Evolutionary conservation across 2,113 vertebrate species (phyloP).

Genomic region (Galeopterus variegatus): DNA sequence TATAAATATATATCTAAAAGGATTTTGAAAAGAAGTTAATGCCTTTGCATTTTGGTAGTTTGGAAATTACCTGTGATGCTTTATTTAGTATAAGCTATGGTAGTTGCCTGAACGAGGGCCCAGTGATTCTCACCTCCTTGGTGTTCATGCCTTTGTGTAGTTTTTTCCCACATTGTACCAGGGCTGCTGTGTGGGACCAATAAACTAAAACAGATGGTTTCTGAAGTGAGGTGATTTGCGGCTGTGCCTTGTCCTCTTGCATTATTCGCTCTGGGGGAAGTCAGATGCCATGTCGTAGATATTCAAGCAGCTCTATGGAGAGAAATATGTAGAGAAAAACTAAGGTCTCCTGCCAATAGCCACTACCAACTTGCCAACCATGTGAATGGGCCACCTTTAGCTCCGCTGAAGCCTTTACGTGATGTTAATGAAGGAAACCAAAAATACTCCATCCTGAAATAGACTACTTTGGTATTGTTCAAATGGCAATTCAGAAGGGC

Average conservation of each 20-base stretch:
- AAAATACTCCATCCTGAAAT: too few species aligned
- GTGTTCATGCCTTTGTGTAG: neutral
- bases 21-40: neutral
- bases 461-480: too few species aligned
- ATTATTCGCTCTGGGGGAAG: neutral
- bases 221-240: neutral
- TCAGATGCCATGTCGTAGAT: neutral
- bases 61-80: neutral
- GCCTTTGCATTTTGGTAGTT: slow-evolving; percentile 2
- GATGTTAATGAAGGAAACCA: neutral
- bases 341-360: neutral
- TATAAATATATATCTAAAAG: neutral
- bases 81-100: neutral
- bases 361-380: neutral
- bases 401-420: neutral
- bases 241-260: neutral
- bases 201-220: neutral
- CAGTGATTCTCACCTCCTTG: neutral
- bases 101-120: neutral
- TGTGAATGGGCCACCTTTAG: neutral
- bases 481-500: too few species aligned
- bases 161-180: neutral
- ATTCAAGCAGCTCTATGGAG: neutral
- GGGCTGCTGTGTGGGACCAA: neutral
- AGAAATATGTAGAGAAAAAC: neutral